phyloP scores from a whole-genome alignment of 1,140 invertebrate species.

The Trachymyrmex septentrionalis region DNA sequence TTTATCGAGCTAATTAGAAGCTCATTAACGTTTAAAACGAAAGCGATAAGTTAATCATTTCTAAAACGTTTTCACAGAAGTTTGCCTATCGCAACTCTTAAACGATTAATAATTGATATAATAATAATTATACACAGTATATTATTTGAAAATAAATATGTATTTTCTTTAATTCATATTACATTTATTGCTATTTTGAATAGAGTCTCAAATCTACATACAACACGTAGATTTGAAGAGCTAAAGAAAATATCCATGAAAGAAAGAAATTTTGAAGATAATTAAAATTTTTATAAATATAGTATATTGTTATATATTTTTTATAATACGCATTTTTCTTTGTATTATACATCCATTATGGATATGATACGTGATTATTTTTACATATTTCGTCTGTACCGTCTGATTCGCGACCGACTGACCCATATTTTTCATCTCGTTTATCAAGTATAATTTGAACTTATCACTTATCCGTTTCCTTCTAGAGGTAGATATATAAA shows the following conservation, averaged over 20 bases:
- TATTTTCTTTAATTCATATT: not conserved
- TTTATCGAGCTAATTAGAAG: conserved; percentile 71
- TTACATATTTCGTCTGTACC: conserved; percentile 2
- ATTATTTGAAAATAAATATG: not conserved
- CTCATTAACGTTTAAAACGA: conserved; percentile 62
- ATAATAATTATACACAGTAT: not conserved
- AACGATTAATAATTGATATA: conserved; percentile 3
- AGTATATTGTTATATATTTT: conserved; percentile 20
- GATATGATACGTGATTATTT: not conserved
- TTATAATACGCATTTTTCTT: not conserved
- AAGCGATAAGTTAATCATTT: conserved; percentile 60
- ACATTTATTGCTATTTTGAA: not conserved
- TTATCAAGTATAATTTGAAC: conserved; percentile 60
- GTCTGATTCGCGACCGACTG: not conserved
- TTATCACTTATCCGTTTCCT: conserved; percentile 77
- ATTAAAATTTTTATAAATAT: conserved; percentile 9
- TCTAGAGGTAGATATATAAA: conserved; percentile 72
- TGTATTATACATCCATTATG: conserved; percentile 1
- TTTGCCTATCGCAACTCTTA: not conserved
- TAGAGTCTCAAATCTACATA: not conserved
- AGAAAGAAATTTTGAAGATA: not conserved
- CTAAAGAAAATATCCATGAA: not conserved
- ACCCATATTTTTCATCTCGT: conserved; percentile 63
- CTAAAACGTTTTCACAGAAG: conserved; percentile 7
- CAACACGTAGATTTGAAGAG: not conserved